phyloP scores from a whole-genome alignment of 2,888 invertebrate genomes.

The Archips xylosteana region DNA sequence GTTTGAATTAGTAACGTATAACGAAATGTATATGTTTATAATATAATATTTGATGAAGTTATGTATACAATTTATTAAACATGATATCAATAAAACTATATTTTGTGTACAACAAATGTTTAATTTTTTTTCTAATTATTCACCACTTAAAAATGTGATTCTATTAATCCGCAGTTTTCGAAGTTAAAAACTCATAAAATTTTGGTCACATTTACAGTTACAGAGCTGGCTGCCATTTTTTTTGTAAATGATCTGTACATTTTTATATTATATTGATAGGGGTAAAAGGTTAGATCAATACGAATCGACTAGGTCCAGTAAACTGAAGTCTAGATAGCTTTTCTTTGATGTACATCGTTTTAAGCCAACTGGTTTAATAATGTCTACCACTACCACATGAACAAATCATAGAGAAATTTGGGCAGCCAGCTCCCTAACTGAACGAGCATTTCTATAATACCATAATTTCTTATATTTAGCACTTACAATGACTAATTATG shows the following conservation, averaged over 20 bases:
- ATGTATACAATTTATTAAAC: conserved; percentile 86
- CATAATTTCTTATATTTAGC: not conserved
- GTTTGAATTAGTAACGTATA: conserved; percentile 84
- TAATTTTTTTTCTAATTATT: conserved; percentile 66
- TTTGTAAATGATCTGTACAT: too few species aligned
- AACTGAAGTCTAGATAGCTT: too few species aligned
- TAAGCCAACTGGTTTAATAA: too few species aligned
- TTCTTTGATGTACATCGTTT: too few species aligned
- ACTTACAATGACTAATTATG: not conserved
- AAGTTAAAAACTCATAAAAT: not conserved
- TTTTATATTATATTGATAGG: too few species aligned
- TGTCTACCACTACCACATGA: too few species aligned
- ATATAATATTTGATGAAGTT: conserved; percentile 86
- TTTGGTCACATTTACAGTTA: conserved; percentile 7
- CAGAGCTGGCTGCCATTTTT: too few species aligned
- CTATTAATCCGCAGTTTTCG: not conserved
- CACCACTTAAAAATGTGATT: conserved; percentile 7
- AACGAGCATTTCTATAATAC: not conserved
- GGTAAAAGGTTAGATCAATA: too few species aligned
- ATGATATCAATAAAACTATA: conserved; percentile 86
- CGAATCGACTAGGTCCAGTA: too few species aligned
- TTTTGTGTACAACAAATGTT: conserved; percentile 83
- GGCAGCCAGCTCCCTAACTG: too few species aligned
- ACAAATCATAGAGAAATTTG: too few species aligned
- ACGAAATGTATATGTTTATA: conserved; percentile 86